phyloP scores from a whole-genome alignment of 2,888 invertebrate genomes.

The Lysandra coridon region DNA sequence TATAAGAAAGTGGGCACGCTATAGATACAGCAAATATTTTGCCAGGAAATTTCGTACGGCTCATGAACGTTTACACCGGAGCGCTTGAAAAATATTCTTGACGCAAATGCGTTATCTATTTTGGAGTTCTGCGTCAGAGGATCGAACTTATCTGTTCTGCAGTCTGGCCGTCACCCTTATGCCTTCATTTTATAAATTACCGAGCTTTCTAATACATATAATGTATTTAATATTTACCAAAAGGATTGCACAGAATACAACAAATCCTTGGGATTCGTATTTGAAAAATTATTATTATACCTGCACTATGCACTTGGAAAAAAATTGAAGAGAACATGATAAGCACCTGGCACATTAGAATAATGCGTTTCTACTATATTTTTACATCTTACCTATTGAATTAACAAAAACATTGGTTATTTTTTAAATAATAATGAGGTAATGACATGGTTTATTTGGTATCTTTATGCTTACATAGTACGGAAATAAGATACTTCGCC shows the following conservation, averaged over 20 bases:
- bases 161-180: conserved; percentile 70
- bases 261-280: neutral
- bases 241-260: neutral
- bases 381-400: neutral
- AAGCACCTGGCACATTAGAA: neutral
- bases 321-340: neutral
- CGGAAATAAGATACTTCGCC: no score
- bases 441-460: neutral
- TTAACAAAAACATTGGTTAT: neutral
- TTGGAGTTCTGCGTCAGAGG: conserved; percentile 76
- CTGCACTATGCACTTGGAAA: neutral
- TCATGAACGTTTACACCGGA: conserved; percentile 66
- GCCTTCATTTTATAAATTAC: conserved; percentile 45
- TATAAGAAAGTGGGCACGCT: conserved; percentile 56
- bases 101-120: conserved; percentile 81
- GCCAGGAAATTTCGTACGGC: conserved; percentile 70
- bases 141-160: conserved; percentile 69
- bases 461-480: no score
- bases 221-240: neutral
- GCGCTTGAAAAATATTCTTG: conserved; percentile 75
- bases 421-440: neutral
- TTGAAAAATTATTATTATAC: no score
- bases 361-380: neutral
- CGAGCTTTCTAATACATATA: neutral
- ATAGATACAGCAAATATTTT: conserved; percentile 56